Evolutionary conservation across 2,797 vertebrate genomes (phyloP).

Genomic region (Peromyscus nudipes): DNA sequence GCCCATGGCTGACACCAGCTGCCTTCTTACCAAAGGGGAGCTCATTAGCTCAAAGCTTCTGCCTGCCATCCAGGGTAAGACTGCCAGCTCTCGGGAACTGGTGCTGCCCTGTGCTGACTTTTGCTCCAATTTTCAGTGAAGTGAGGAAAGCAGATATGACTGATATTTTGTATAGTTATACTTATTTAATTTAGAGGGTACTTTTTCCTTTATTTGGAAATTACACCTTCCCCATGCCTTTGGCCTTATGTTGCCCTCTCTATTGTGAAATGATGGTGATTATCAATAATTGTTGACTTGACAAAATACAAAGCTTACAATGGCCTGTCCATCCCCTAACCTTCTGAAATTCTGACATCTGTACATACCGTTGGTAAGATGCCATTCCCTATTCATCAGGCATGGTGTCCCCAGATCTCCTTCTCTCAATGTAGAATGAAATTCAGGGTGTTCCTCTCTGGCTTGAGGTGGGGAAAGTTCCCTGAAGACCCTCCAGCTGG

Average conservation of each 20-base stretch:
- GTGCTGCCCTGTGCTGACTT: not conserved
- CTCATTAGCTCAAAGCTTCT: not conserved
- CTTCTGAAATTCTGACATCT: not conserved
- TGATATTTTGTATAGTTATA: not conserved
- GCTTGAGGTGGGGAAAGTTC: not conserved
- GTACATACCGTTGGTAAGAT: not conserved
- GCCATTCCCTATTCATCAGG: rapidly evolving
- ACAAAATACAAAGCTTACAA: not conserved
- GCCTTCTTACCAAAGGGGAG: too few relatives aligned
- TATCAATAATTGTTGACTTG: not conserved
- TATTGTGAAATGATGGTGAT: not conserved
- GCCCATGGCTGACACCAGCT: not conserved
- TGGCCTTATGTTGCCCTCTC: not conserved
- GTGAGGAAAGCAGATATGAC: not conserved
- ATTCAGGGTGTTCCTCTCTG: not conserved
- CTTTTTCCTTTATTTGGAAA: constrained; percentile 12
- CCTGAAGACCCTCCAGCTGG: not conserved
- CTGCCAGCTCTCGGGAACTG: not conserved
- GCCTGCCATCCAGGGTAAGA: not conserved
- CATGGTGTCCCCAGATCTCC: rapidly evolving
- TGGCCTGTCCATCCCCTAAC: not conserved
- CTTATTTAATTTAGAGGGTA: not conserved
- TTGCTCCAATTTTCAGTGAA: not conserved
- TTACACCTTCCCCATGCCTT: not conserved
- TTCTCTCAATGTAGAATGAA: not conserved